Evolutionary conservation across 2,888 invertebrate genomes (phyloP).

Genomic region (Zaprionus lineosus): DNA sequence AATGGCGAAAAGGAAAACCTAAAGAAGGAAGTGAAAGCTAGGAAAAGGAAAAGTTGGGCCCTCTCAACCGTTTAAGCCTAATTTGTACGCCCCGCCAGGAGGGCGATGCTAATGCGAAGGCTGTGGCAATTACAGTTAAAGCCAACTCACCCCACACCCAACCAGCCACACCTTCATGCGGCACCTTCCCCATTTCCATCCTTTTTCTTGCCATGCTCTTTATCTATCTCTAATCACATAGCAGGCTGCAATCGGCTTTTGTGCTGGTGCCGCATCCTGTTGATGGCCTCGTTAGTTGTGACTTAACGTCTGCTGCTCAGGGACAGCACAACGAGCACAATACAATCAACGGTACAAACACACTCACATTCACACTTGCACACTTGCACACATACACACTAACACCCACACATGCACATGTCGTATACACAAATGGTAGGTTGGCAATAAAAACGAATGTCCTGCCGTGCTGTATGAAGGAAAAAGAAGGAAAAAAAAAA

Average conservation of each 20-base stretch:
- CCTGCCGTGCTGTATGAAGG: slow-evolving; percentile 41
- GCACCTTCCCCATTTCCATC: background rate
- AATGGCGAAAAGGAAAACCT: no score
- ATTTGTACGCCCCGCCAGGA: slow-evolving; percentile 45
- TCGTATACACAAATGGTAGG: slow-evolving; percentile 25
- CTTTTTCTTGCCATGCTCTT: slow-evolving; percentile 7
- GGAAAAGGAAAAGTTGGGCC: slow-evolving; percentile 3
- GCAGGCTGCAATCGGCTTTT: slow-evolving; percentile 75
- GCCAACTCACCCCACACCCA: slow-evolving; percentile 37
- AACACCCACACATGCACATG: slow-evolving; percentile 16
- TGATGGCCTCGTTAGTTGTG: slow-evolving; percentile 76
- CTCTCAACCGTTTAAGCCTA: slow-evolving; percentile 62
- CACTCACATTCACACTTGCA: slow-evolving; percentile 20
- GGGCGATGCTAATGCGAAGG: slow-evolving; percentile 9
- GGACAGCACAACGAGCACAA: slow-evolving; percentile 48
- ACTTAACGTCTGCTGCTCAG: slow-evolving; percentile 57
- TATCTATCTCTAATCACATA: slow-evolving; percentile 60
- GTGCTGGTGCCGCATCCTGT: slow-evolving; percentile 66
- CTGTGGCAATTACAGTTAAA: slow-evolving; percentile 73
- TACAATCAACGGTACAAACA: slow-evolving; percentile 59
- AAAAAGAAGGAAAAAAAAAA: slow-evolving; percentile 23
- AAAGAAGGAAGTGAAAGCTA: background rate
- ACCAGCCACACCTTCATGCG: background rate
- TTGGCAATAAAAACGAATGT: slow-evolving; percentile 69
- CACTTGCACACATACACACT: slow-evolving; percentile 18